Evolutionary conservation across 1,140 invertebrate genomes (phyloP), one percentile per base, ranked within the genome.

Genomic region (Dreissena rostriformis): DNA sequence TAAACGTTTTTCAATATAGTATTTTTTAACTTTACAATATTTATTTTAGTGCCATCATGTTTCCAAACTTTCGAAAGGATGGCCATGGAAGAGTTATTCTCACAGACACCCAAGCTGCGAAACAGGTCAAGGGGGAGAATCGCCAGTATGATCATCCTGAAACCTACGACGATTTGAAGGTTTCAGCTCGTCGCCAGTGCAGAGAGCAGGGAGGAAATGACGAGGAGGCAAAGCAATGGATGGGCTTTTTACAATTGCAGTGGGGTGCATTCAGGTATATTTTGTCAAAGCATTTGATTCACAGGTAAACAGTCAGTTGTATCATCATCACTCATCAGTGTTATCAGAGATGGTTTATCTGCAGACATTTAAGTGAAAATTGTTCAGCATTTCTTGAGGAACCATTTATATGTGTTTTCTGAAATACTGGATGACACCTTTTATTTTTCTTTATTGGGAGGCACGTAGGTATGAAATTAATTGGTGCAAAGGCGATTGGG

Each of bases 251-350:
- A 53, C 5, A 55, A 57, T 55, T 74, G 49, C 72, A 74, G 53
- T 74, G 5, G 5, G 72, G 72, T 74, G 28, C 72, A 74, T 74
- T 74, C 72, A 74, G 72, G 72, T 74, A 74, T n/a, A n/a, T n/a
- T n/a, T n/a, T n/a, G n/a, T n/a, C n/a, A n/a, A n/a, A n/a, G n/a
- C n/a, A n/a, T n/a, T n/a, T n/a, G n/a, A n/a, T n/a, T n/a, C n/a
- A n/a, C n/a, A n/a, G n/a, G n/a, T n/a, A n/a, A n/a, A n/a, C n/a
- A n/a, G n/a, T n/a, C n/a, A 7, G 68, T 51, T 70, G 52, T n/a
- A n/a, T n/a, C n/a, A n/a, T n/a, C 28, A 66, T 66, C 63, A 66
- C 63, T 29, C 49, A 29, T 68, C 5, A 29, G 49, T 26, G 49
- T 29, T 26, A 29, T 68, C n/a, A n/a, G n/a, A 14, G 49, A 39